Evolutionary conservation across 2,113 vertebrate genomes (phyloP).

Genomic region (Collichthys lucidus): DNA sequence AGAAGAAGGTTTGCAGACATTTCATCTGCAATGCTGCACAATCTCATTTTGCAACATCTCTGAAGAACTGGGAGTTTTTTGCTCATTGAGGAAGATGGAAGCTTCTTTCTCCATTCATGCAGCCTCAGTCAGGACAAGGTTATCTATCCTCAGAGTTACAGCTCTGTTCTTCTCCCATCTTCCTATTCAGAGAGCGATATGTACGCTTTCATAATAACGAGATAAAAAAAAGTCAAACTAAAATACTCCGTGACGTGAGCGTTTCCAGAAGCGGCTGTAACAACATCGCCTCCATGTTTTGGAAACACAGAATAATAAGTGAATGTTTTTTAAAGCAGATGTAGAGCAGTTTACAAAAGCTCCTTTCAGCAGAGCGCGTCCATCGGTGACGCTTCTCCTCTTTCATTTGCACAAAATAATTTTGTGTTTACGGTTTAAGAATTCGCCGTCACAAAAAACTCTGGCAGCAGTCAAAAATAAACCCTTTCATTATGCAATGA

Average conservation of each 20-base stretch:
- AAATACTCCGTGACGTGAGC: background rate
- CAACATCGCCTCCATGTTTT: background rate
- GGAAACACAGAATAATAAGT: constrained; percentile 9
- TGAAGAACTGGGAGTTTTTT: background rate
- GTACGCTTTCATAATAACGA: background rate
- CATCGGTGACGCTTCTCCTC: constrained; percentile 5
- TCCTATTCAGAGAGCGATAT: background rate
- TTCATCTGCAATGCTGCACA: background rate
- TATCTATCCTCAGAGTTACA: background rate
- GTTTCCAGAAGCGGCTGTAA: background rate
- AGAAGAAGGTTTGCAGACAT: background rate
- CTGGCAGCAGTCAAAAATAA: constrained; percentile 7
- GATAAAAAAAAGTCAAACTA: background rate
- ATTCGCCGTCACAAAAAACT: constrained; percentile 36
- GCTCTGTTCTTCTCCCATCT: background rate
- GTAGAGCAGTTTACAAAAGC: constrained; percentile 3
- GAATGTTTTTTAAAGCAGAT: constrained; percentile 3
- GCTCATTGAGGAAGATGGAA: background rate
- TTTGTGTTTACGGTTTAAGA: constrained; percentile 25
- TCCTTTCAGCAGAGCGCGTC: constrained; percentile 38
- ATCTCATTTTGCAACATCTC: background rate
- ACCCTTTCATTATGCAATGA: constrained; percentile 51
- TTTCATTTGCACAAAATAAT: constrained; percentile 39
- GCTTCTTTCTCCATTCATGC: background rate
- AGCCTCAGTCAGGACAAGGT: background rate